phyloP scores from a whole-genome alignment of 2,797 vertebrate genomes.

The Nyctibius grandis region DNA sequence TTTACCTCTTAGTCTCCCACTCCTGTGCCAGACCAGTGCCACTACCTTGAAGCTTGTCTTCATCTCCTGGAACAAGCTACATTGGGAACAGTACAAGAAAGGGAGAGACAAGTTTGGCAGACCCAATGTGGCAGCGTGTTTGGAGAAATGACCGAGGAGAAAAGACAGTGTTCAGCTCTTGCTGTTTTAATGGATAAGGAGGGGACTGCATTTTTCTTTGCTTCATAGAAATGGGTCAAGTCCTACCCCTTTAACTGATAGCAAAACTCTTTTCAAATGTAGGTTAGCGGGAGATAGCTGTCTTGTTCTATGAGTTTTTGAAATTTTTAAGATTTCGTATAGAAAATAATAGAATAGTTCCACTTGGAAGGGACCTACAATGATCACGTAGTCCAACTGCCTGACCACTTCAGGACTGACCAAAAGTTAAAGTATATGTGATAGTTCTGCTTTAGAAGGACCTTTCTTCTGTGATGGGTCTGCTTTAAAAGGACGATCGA shows the following conservation, averaged over 20 bases:
- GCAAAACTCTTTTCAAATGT: not conserved
- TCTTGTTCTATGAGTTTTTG: not conserved
- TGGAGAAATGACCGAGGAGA: not conserved
- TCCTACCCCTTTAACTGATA: not conserved
- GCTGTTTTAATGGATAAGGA: not conserved
- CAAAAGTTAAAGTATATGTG: not conserved
- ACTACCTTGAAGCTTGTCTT: not conserved
- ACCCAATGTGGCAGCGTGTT: accelerated
- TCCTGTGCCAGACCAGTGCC: not conserved
- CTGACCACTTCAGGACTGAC: not conserved
- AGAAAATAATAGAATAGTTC: not conserved
- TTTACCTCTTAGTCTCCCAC: not conserved
- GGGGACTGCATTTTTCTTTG: not conserved
- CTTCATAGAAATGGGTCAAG: not conserved
- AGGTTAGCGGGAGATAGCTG: not conserved
- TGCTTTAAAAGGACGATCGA: too few species aligned
- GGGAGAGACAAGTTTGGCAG: not conserved
- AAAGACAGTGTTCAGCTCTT: not conserved
- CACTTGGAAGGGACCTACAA: not conserved
- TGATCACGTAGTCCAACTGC: not conserved
- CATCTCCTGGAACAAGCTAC: not conserved
- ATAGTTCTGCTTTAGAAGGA: too few species aligned
- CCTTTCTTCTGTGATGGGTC: too few species aligned
- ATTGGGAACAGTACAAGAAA: not conserved
- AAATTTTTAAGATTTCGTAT: not conserved